Percentiles rank a stretch among this genome's conserved stretches.
These are phyloP conservation scores for Aspidiotus destructor DNA, from an alignment of 2,888 invertebrate genomes.

Conservation along the genomic window DNA sequence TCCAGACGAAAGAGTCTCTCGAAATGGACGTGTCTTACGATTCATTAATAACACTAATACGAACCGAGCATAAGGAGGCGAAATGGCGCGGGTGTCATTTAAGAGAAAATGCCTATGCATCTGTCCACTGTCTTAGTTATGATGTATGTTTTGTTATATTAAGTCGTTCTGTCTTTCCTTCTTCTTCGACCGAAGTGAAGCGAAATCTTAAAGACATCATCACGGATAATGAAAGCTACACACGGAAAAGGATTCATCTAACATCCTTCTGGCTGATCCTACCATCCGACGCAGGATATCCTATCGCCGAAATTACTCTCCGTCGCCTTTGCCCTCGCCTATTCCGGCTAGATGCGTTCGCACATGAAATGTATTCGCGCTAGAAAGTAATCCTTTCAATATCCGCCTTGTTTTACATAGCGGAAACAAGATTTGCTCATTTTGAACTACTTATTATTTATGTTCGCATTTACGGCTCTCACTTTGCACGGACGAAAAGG, in stretches of 20 bases:
- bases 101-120: slow-evolving; percentile 33
- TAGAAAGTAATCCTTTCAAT: slow-evolving; percentile 26
- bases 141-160: slow-evolving; percentile 33
- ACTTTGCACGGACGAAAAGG: neutral
- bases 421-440: slow-evolving; percentile 19
- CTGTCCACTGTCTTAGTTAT: slow-evolving; percentile 33
- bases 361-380: slow-evolving; percentile 18
- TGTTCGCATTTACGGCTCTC: neutral
- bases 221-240: slow-evolving; percentile 30
- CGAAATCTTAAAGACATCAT: slow-evolving; percentile 33
- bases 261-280: slow-evolving; percentile 29
- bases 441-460: slow-evolving; percentile 22
- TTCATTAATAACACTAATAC: slow-evolving; percentile 33
- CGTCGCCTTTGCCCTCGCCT: neutral
- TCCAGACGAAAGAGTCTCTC: slow-evolving; percentile 12
- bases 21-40: slow-evolving; percentile 33
- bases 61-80: slow-evolving; percentile 14
- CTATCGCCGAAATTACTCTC: slow-evolving; percentile 29
- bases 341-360: neutral
- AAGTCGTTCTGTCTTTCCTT: slow-evolving; percentile 28
- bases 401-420: slow-evolving; percentile 27
- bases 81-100: slow-evolving; percentile 28
- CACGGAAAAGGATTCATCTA: slow-evolving; percentile 27
- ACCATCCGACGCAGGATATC: slow-evolving; percentile 27
- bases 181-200: neutral